Evolutionary conservation across 1,140 invertebrate genomes (phyloP), one percentile per base, ranked within the genome.

Genomic region (Scaptomyza graminum): DNA sequence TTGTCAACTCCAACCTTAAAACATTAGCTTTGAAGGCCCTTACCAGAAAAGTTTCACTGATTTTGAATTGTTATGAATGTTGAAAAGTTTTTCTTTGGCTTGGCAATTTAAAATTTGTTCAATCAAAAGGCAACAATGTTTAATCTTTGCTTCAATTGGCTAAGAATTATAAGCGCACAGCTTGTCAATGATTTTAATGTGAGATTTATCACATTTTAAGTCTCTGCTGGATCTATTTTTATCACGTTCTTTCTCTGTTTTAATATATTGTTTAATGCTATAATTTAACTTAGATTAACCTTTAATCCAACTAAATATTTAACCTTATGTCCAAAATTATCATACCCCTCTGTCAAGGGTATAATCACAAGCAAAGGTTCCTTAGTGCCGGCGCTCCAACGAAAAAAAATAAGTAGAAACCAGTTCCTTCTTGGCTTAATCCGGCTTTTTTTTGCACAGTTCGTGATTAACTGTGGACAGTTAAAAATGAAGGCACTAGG

Each of bases 401-500:
- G 34, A 44, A 50, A 41, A 54, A 15, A 44, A 46, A 50, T 9
- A 41, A 66, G 37, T 22, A 68, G 47, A 18, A 71, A 82, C 83
- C 79, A 71, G 79, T 75, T 83, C 79, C 46, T 54, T 62, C 22
- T 62, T 70, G 76, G 74, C 66, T 77, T 87, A 87, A 81, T 87
- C 78, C 78, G 63, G 74, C 82, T 85, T 80, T 77, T 88, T 77
- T 82, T 50, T 43, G 56, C 78, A n/a, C 71, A 82, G 71, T 76
- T 85, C 82, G 82, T 85, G 82, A 85, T 85, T 87, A 85, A 85
- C 82, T 85, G 78, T 82, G 76, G 83, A 85, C 83, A 82, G 83
- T 67, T 81, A 51, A 34, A 74, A 22, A 69, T 60, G 56, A 54
- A 74, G 65, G 61, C 65, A 43, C 46, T 49, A 65, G 50, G 43